phyloP scores from a whole-genome alignment of 2,797 vertebrate genomes.

The Australoheros facetus region DNA sequence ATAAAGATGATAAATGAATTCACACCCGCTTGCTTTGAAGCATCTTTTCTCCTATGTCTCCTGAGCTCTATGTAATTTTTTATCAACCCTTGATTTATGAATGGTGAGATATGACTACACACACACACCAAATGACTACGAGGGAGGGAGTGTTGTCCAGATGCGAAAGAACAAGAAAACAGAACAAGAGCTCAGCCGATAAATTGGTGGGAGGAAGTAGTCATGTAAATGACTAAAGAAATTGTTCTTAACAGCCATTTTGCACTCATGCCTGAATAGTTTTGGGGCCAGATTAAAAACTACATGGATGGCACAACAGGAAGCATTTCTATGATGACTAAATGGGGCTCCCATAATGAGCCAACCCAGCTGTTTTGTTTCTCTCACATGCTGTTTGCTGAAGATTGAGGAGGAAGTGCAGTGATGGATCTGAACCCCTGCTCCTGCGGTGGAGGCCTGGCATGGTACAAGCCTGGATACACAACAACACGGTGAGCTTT shows the following conservation, averaged over 20 bases:
- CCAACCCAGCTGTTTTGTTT: conserved; percentile 59
- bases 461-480: conserved; percentile 46
- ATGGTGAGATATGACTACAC: conserved; percentile 54
- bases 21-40: conserved; percentile 37
- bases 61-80: conserved; percentile 29
- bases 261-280: conserved; percentile 70
- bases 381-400: conserved; percentile 50
- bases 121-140: conserved; percentile 36
- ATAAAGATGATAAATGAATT: conserved; percentile 52
- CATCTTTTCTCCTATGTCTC: conserved; percentile 10
- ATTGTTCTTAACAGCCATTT: conserved; percentile 79
- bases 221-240: conserved; percentile 83
- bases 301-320: conserved; percentile 76
- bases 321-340: conserved; percentile 80
- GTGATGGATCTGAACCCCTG: conserved; percentile 68
- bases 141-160: conserved; percentile 74
- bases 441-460: conserved; percentile 55
- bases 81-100: conserved; percentile 63
- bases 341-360: conserved; percentile 79
- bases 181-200: conserved; percentile 63
- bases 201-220: conserved; percentile 81
- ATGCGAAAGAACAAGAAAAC: conserved; percentile 67
- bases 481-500: conserved; percentile 64
- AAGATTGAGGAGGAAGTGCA: conserved; percentile 75
- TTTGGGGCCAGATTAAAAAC: conserved; percentile 73